Base-by-base conservation (phyloP, 2,888 invertebrate genomes). In the Melanophora roralis region DNA sequence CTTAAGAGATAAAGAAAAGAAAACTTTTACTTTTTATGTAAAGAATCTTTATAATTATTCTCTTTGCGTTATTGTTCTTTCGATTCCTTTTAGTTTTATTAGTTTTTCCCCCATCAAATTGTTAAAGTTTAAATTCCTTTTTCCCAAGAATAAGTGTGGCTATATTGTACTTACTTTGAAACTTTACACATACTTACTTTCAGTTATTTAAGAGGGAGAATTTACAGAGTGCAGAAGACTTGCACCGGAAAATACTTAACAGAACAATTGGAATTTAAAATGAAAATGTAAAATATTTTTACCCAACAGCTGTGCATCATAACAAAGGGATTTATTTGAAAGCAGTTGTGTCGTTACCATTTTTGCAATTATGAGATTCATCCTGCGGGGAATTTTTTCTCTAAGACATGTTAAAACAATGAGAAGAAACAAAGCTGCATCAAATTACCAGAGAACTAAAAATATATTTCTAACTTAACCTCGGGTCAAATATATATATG, bases 151-250 rank as follows among this genome's bases (percentile, higher is more conserved):
- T n/a, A 11, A 57, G 40, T 38, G 14, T 38, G 14, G 14, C 14
- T 4, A 43, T 43, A 57, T 38, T 38, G 36, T 12, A 57, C 12
- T 38, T 57, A n/a, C 57, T 57, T 57, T 21, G 51, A 53, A 53
- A 14, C 14, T 14, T 23, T 27, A 49, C 49, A 27, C 23, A 12
- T 49, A n/a, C 23, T n/a, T 4, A 27, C 4, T 21, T 7, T 12
- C 6, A 47, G 4, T 27, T 3, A 21, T 7, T 11, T 16, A 4
- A 47, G 21, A 1, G 11, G 21, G 12, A 1, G 47, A 12, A 0
- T 12, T 19, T 6, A 1, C 3, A 27, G 27, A 49, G 23, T 6
- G n/a, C 3, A 7, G n/a, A n/a, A 49, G 4, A 9, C n/a, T 23
- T 12, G 1, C 21, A 49, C 11, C 11, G 36, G 38, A 4, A 5